phyloP scores from a whole-genome alignment of 2,797 vertebrate genomes.

The Furcifer pardalis region DNA sequence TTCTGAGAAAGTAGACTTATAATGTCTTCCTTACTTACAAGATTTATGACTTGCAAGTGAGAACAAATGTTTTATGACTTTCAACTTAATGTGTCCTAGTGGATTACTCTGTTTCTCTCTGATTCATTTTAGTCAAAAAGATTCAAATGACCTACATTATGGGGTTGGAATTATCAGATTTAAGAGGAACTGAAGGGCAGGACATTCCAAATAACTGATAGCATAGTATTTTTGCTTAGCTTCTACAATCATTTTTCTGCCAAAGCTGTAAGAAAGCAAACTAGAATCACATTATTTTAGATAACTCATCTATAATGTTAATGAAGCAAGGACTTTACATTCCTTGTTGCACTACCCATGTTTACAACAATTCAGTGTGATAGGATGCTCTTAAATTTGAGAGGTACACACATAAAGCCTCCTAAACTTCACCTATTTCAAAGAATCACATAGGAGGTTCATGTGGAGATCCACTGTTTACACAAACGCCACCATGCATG shows the following conservation, averaged over 20 bases:
- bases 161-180: conserved; percentile 47
- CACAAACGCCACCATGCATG: background rate
- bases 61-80: conserved; percentile 71
- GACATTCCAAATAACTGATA: conserved; percentile 54
- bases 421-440: background rate
- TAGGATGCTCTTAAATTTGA: background rate
- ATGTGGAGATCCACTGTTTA: background rate
- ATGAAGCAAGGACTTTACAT: background rate
- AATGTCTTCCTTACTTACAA: conserved; percentile 68
- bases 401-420: background rate
- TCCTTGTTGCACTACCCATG: background rate
- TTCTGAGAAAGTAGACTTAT: conserved; percentile 39
- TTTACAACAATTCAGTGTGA: too few species aligned
- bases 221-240: conserved; percentile 42
- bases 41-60: conserved; percentile 70
- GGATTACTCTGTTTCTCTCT: conserved; percentile 67
- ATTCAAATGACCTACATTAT: conserved; percentile 57
- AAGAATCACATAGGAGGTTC: background rate
- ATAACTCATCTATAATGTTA: background rate
- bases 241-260: conserved; percentile 28
- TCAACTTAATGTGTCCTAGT: conserved; percentile 69
- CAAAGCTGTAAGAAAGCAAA: conserved; percentile 35
- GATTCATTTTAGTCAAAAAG: conserved; percentile 61
- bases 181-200: conserved; percentile 43
- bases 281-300: background rate